Evolutionary conservation across 2,113 vertebrate species (phyloP).

Genomic region (Mormoops blainvillei): DNA sequence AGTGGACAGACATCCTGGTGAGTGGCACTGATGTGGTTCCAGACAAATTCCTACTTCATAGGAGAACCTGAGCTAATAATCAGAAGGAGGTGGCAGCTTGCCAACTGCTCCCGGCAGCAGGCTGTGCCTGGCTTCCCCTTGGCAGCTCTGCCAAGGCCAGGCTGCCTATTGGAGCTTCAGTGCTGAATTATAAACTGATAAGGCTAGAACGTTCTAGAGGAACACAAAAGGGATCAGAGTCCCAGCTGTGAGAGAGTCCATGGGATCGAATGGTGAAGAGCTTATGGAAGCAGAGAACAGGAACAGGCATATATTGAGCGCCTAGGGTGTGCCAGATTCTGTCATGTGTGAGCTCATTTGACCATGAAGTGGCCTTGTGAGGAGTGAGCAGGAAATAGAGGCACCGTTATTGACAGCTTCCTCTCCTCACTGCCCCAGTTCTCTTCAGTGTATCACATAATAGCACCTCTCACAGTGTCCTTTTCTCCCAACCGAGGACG

Average conservation of each 20-base stretch:
- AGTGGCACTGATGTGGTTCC: neutral
- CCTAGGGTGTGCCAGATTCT: neutral
- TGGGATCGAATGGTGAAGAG: neutral
- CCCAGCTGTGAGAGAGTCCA: neutral
- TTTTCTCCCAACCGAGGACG: neutral
- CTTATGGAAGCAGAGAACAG: neutral
- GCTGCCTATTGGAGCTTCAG: slow-evolving; percentile 43
- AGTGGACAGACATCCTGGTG: accelerated
- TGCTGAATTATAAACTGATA: slow-evolving; percentile 68
- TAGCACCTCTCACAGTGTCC: neutral
- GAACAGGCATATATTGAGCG: slow-evolving; percentile 37
- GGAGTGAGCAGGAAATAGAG: slow-evolving; percentile 23
- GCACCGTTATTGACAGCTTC: slow-evolving; percentile 38
- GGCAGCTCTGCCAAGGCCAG: neutral
- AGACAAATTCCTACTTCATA: neutral
- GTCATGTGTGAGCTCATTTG: slow-evolving; percentile 29
- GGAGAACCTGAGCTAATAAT: neutral
- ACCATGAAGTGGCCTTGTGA: slow-evolving; percentile 36
- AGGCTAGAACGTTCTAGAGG: slow-evolving; percentile 65
- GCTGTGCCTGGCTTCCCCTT: neutral
- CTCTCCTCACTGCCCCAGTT: neutral
- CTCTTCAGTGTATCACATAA: neutral
- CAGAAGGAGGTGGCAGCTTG: neutral
- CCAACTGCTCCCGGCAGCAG: neutral
- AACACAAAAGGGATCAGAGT: slow-evolving; percentile 45